Evolutionary conservation across 2,113 vertebrate species (phyloP).

Genomic region (Mus musculus): GRCm39 chr12:11734501-11735000

Average conservation of each 20-base stretch:
- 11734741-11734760: not conserved
- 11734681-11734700: not conserved
- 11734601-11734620: not conserved
- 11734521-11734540: not conserved
- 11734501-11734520: not conserved
- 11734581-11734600: not conserved
- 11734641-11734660: not conserved
- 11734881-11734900: slow-evolving; percentile 10
- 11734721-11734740: not conserved
- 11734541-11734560: not conserved
- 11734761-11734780: not conserved
- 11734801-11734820: not conserved
- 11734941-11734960: not conserved
- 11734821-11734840: not conserved
- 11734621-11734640: not conserved
- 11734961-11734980: slow-evolving; percentile 5
- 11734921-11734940: not conserved
- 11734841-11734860: not conserved
- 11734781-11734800: not conserved
- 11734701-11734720: not conserved
- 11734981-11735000: not conserved
- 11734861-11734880: not conserved
- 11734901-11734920: not conserved
- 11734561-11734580: not conserved
- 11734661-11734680: not conserved